Evolutionary conservation across 23 tunicate genomes (phyloP).

Genomic region (Halocynthia aurantium): DNA sequence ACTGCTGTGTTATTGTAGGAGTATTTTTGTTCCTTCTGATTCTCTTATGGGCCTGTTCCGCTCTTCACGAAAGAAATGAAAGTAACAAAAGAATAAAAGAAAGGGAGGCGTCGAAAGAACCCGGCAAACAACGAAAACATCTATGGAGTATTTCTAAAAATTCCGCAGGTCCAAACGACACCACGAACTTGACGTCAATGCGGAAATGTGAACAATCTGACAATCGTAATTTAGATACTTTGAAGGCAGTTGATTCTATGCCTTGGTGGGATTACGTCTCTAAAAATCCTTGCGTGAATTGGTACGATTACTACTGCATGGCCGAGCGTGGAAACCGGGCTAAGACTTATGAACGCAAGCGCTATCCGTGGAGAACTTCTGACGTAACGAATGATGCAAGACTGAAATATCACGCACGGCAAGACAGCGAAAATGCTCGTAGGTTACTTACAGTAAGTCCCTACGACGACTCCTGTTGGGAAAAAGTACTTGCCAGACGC

Average conservation of each 20-base stretch:
- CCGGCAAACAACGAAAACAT: constrained; percentile 1
- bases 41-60: constrained; percentile 14
- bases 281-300: constrained; percentile 8
- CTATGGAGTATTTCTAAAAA: constrained; percentile 1
- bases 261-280: constrained; percentile 32
- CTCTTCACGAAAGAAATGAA: background rate
- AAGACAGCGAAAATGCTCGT: background rate
- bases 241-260: constrained; percentile 16
- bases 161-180: no score
- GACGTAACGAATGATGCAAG: background rate
- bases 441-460: background rate
- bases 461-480: constrained; percentile 11
- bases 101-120: background rate
- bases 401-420: background rate
- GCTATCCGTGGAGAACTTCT: constrained; percentile 7
- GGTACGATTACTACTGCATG: constrained; percentile 24
- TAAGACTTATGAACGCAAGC: background rate
- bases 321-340: constrained; percentile 2
- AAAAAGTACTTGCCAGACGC: constrained; percentile 1
- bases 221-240: background rate
- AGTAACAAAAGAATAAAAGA: background rate
- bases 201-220: no score
- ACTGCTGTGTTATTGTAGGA: constrained; percentile 10
- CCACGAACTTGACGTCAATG: no score
- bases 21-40: background rate